Evolutionary conservation across 2,888 invertebrate genomes (phyloP).

Genomic region (Crematogaster levior): DNA sequence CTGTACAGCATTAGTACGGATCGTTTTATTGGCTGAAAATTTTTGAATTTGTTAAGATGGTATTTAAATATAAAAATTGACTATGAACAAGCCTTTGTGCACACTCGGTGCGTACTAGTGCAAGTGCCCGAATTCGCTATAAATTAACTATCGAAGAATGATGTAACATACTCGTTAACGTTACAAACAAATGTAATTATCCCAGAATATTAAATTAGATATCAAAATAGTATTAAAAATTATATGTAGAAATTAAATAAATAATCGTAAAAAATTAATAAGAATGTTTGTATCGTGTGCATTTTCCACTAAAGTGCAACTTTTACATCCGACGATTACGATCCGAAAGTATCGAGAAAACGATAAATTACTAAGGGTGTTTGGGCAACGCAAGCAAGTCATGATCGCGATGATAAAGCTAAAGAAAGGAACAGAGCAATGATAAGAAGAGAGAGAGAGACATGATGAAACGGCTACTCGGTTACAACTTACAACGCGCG

Average conservation of each 20-base stretch:
- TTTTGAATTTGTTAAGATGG: too few species aligned
- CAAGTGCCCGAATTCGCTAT: too few species aligned
- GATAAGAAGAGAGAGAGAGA: background rate
- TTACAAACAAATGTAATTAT: background rate
- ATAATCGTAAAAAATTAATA: background rate
- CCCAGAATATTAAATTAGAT: background rate
- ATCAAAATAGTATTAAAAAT: background rate
- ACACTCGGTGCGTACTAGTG: too few species aligned
- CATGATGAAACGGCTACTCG: background rate
- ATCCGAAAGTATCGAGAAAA: background rate
- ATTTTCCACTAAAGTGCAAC: background rate
- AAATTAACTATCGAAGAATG: background rate
- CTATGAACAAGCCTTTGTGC: too few species aligned
- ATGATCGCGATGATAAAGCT: background rate
- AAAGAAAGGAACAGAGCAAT: background rate
- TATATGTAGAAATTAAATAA: background rate
- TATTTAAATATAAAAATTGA: too few species aligned
- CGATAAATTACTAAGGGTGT: background rate
- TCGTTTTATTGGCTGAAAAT: too few species aligned
- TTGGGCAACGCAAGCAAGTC: background rate
- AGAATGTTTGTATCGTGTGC: background rate
- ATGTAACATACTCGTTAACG: background rate
- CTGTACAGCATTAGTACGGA: too few species aligned
- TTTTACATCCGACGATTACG: background rate
- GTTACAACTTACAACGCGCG: constrained; percentile 16